These are phyloP conservation scores for Nebria ingens DNA, from an alignment of 1,140 invertebrate genomes.

Conservation along the genomic window DNA sequence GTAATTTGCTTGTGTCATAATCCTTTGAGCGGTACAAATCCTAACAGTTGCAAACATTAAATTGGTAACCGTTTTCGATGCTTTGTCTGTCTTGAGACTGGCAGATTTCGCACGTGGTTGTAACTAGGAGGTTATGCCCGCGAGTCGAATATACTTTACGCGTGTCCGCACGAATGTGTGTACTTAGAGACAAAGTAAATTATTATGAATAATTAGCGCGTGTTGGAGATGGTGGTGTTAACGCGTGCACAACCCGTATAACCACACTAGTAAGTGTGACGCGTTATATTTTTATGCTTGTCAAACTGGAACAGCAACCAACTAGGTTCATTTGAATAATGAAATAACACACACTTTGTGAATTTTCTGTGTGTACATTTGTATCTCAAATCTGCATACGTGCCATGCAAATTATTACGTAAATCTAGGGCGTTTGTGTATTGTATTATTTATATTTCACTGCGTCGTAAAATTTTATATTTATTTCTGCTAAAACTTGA, in stretches of 20 bases:
- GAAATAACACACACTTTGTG: not conserved
- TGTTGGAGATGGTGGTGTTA: not conserved
- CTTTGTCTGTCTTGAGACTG: conserved; percentile 2
- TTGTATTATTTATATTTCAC: no score
- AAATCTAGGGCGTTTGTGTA: no score
- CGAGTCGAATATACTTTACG: not conserved
- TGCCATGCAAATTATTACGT: not conserved
- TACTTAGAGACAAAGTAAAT: conserved; percentile 2
- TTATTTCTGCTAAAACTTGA: no score
- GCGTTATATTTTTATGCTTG: not conserved
- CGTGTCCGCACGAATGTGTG: not conserved
- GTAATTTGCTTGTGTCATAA: conserved; percentile 8
- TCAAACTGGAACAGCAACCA: not conserved
- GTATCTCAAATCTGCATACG: not conserved
- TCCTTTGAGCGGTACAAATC: conserved; percentile 7
- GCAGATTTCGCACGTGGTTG: no score
- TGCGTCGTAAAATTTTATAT: no score
- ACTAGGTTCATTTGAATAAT: not conserved
- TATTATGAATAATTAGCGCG: conserved; percentile 6
- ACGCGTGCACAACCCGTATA: no score
- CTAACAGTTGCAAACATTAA: not conserved
- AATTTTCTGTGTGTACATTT: not conserved
- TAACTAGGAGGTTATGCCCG: not conserved
- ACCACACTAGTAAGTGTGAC: not conserved
- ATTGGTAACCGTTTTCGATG: not conserved